These are phyloP conservation scores for Porphyrio hochstetteri DNA, from an alignment of 2,113 vertebrate genomes.

Conservation along the genomic window DNA sequence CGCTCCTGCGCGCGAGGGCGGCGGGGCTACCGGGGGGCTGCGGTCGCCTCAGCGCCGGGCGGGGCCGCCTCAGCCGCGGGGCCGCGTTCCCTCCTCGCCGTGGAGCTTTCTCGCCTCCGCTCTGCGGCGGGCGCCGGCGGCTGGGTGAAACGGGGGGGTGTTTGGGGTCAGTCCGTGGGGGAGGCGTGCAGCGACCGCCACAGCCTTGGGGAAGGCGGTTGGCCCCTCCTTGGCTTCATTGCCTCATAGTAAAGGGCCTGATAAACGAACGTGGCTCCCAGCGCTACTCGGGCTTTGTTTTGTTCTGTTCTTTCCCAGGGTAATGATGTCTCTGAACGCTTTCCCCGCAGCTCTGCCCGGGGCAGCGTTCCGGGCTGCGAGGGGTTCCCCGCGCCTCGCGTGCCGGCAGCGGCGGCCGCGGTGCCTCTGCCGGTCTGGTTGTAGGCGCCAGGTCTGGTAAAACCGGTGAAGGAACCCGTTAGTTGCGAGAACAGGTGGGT, in stretches of 20 bases:
- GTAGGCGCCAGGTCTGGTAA: accelerated
- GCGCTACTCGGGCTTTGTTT: too few relatives aligned
- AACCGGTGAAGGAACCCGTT: accelerated
- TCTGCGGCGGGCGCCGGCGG: neutral
- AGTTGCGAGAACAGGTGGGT: accelerated
- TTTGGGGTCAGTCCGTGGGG: accelerated
- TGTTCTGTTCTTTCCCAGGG: too few relatives aligned
- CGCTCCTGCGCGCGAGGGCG: neutral
- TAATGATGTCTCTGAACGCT: too few relatives aligned
- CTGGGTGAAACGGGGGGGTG: too few relatives aligned
- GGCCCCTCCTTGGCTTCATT: too few relatives aligned
- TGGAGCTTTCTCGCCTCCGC: neutral
- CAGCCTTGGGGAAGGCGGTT: neutral
- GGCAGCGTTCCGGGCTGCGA: too few relatives aligned
- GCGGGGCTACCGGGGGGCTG: neutral
- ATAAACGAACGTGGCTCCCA: neutral
- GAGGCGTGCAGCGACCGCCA: neutral
- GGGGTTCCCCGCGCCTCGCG: too few relatives aligned
- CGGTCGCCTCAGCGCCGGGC: neutral
- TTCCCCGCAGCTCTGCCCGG: neutral
- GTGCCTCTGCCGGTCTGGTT: accelerated
- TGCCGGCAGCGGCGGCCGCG: too few relatives aligned
- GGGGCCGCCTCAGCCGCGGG: too few relatives aligned
- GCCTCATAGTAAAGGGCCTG: too few relatives aligned
- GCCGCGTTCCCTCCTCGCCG: accelerated